Percentiles rank a stretch among this genome's conserved stretches.
Conservation (phyloP, 2,888 invertebrate species). For the Drosophila siamana region DNA sequence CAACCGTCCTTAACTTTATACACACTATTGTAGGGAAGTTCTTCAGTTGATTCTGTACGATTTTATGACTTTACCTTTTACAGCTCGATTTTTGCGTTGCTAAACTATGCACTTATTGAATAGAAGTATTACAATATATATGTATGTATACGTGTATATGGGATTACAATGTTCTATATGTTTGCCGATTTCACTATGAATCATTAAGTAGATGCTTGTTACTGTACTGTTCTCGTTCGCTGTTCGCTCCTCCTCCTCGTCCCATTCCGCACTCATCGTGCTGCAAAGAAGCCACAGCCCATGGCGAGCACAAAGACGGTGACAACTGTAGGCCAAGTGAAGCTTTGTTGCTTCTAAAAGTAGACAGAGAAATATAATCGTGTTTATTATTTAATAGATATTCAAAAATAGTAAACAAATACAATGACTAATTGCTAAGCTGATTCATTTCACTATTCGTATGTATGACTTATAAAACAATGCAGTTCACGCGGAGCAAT, state of each 20-base stretch:
- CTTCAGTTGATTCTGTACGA: constrained; percentile 31
- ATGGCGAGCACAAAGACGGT: constrained; percentile 85
- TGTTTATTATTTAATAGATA: background rate
- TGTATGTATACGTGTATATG: constrained; percentile 27
- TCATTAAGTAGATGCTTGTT: constrained; percentile 43
- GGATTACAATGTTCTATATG: constrained; percentile 33
- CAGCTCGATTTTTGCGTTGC: constrained; percentile 28
- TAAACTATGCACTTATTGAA: constrained; percentile 14
- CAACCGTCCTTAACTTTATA: constrained; percentile 66
- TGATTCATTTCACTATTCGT: constrained; percentile 7
- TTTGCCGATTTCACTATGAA: constrained; percentile 64
- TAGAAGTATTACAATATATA: too few species aligned
- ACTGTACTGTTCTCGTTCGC: constrained; percentile 2
- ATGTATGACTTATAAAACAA: too few species aligned
- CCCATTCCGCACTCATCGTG: constrained; percentile 82
- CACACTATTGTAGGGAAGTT: constrained; percentile 19
- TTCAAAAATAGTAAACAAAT: background rate
- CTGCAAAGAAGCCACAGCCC: constrained; percentile 85
- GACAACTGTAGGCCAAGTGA: constrained; percentile 85
- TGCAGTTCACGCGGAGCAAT: too few species aligned
- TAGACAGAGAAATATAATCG: constrained; percentile 12
- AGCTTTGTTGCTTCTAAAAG: constrained; percentile 83
- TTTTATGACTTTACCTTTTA: constrained; percentile 61
- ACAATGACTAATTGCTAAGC: background rate
- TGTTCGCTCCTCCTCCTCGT: constrained; percentile 3